phyloP scores from a whole-genome alignment of 2,797 vertebrate species.

The Hydrolagus colliei region DNA sequence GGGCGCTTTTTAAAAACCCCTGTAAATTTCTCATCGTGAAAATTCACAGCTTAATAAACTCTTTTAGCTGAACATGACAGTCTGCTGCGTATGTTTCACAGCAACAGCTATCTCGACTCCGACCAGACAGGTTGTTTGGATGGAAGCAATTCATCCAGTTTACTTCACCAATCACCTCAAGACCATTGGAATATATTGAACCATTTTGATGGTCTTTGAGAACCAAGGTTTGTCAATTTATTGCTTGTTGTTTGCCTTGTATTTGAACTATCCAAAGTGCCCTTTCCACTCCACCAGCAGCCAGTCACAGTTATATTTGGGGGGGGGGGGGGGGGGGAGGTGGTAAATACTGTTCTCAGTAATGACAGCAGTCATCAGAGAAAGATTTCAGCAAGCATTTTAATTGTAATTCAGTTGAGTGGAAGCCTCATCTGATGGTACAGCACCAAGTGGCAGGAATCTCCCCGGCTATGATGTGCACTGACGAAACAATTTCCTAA shows the following conservation, averaged over 20 bases:
- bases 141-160: too few relatives aligned
- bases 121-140: too few relatives aligned
- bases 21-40: too few relatives aligned
- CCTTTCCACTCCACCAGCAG: conserved; percentile 2
- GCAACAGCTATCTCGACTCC: too few relatives aligned
- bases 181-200: neutral
- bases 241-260: too few relatives aligned
- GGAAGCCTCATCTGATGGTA: conserved; percentile 26
- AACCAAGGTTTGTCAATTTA: neutral
- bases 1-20: too few relatives aligned
- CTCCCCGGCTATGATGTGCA: neutral
- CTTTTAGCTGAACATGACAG: too few relatives aligned
- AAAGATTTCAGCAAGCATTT: conserved; percentile 18
- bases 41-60: too few relatives aligned
- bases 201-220: neutral
- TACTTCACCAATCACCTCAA: neutral
- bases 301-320: conserved; percentile 23
- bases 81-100: too few relatives aligned
- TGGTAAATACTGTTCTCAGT: neutral
- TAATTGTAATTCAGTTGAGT: neutral
- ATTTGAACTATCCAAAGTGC: neutral
- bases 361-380: neutral
- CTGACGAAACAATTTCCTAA: neutral
- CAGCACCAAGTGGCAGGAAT: conserved; percentile 1
- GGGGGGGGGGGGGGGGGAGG: neutral